These are phyloP conservation scores for Callocephalon fimbriatum DNA, from an alignment of 2,113 vertebrate species.

Conservation along the genomic window DNA sequence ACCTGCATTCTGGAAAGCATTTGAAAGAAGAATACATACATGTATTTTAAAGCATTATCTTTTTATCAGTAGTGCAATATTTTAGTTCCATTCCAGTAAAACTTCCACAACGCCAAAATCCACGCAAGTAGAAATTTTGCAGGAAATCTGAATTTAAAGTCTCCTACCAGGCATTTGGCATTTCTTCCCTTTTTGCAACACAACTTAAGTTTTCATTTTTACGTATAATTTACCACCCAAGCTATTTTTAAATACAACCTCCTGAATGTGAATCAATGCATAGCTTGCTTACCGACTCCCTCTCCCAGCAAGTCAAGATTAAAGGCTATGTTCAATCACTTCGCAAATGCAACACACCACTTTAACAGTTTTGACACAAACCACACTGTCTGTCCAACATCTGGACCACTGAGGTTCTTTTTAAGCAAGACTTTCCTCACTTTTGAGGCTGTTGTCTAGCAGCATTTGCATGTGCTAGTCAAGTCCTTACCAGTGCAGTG, in stretches of 20 bases:
- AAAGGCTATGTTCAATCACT: neutral
- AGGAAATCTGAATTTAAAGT: neutral
- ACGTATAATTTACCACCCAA: neutral
- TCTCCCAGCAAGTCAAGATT: neutral
- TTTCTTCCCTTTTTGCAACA: neutral
- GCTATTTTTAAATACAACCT: neutral
- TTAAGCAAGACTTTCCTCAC: neutral
- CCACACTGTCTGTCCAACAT: neutral
- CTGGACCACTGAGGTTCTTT: neutral
- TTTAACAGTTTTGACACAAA: neutral
- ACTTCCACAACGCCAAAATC: neutral
- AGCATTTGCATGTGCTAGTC: neutral
- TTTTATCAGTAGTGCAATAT: neutral
- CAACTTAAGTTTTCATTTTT: neutral
- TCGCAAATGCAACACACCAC: rapidly evolving
- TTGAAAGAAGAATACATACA: neutral
- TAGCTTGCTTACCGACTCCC: rapidly evolving
- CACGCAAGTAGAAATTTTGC: neutral
- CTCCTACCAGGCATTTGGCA: neutral
- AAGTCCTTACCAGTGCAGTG: neutral
- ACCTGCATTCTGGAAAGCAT: neutral
- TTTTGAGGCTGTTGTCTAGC: neutral
- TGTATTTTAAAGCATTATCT: neutral
- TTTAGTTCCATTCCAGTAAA: neutral
- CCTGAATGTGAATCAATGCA: neutral